Percentiles rank a stretch among this genome's conserved stretches.
These are phyloP conservation scores for Minunthozetes semirufus DNA, from an alignment of 2,888 invertebrate genomes.

Conservation along the genomic window DNA sequence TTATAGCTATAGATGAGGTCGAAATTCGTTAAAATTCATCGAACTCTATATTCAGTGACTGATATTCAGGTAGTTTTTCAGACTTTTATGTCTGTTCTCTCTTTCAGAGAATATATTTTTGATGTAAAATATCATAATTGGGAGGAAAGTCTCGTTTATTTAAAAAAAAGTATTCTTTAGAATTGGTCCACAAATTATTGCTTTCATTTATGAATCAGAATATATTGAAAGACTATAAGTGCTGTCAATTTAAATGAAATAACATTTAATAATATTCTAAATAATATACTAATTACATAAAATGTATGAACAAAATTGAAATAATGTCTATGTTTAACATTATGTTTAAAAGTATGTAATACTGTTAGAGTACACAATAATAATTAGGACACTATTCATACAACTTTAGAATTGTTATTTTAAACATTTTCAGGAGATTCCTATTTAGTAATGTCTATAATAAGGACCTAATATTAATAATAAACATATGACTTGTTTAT, in stretches of 20 bases:
- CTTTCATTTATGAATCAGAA: neutral
- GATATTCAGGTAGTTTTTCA: neutral
- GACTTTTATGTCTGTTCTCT: neutral
- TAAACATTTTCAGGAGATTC: no score
- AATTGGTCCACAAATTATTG: neutral
- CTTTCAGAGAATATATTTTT: neutral
- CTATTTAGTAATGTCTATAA: no score
- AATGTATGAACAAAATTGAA: neutral
- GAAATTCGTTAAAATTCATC: slow-evolving; percentile 18
- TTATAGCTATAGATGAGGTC: neutral
- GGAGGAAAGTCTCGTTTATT: neutral
- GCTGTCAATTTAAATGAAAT: slow-evolving; percentile 3
- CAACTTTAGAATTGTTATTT: no score
- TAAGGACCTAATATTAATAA: neutral
- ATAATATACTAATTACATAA: neutral
- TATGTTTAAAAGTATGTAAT: no score
- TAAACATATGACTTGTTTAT: neutral
- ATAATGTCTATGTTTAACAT: neutral
- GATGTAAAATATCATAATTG: neutral
- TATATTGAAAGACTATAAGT: neutral
- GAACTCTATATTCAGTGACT: neutral
- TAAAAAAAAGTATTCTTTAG: neutral
- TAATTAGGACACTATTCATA: no score
- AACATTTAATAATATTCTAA: neutral
- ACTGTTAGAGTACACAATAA: no score